Evolutionary conservation across 2,888 invertebrate species (phyloP).

Genomic region (Psylliodes chrysocephalus): DNA sequence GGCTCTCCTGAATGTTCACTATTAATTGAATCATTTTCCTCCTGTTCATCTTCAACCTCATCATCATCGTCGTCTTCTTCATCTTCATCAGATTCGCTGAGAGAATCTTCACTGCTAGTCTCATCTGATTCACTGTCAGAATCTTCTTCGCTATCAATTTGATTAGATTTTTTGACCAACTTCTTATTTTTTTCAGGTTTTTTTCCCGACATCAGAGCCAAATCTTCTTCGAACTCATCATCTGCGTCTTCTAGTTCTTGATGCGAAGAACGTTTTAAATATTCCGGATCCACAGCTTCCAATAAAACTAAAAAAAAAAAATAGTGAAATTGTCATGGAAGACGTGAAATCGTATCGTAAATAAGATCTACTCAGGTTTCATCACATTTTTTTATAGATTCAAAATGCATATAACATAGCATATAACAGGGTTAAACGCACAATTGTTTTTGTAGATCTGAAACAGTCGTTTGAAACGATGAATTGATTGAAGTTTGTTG

Average conservation of each 20-base stretch:
- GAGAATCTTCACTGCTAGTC: constrained; percentile 39
- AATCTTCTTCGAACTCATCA: constrained; percentile 73
- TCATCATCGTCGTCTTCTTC: constrained; percentile 41
- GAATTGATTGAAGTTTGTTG: no score
- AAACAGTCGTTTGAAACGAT: no score
- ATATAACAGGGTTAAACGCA: no score
- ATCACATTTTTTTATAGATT: no score
- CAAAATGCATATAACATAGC: no score
- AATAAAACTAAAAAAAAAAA: constrained; percentile 70
- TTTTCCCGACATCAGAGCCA: constrained; percentile 66
- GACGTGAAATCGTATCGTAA: no score
- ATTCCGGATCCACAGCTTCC: constrained; percentile 78
- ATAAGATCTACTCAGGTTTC: no score
- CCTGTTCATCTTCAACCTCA: constrained; percentile 38
- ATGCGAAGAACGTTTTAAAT: constrained; percentile 71
- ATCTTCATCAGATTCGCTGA: constrained; percentile 43
- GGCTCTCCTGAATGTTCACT: no score
- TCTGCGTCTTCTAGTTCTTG: constrained; percentile 70
- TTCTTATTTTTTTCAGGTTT: constrained; percentile 39
- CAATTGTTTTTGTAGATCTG: no score
- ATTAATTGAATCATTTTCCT: constrained; percentile 15
- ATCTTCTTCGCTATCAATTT: constrained; percentile 25
- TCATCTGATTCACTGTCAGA: constrained; percentile 34
- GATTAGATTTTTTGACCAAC: no score
- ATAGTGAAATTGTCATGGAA: no score